phyloP scores from a whole-genome alignment of 2,113 vertebrate genomes.

The Delphinapterus leucas region DNA sequence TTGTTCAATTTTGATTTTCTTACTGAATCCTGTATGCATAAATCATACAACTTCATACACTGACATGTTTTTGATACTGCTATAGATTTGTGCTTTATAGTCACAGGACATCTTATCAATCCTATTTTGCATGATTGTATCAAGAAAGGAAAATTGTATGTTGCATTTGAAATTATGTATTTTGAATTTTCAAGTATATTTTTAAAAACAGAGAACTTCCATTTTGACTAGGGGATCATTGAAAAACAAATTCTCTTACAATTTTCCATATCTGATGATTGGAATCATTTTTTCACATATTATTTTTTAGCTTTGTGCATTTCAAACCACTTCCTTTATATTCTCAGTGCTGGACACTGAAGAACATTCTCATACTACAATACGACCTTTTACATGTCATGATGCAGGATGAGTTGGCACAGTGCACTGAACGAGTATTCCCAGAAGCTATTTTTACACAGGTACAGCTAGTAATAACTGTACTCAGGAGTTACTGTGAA shows the following conservation, averaged over 20 bases:
- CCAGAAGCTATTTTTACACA: background rate
- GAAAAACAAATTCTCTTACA: background rate
- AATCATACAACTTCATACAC: background rate
- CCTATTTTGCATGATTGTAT: background rate
- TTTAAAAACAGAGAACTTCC: background rate
- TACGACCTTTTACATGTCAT: background rate
- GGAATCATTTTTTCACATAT: background rate
- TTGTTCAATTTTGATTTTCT: background rate
- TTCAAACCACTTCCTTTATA: background rate
- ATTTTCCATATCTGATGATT: background rate
- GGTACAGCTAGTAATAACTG: background rate
- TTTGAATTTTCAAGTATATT: background rate
- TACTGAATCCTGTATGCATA: background rate
- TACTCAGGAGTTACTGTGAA: background rate
- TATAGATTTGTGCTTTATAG: background rate
- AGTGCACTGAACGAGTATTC: background rate
- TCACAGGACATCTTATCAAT: background rate
- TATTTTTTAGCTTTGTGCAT: background rate
- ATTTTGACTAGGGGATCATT: background rate
- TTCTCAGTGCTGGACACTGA: background rate
- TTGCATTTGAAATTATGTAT: background rate
- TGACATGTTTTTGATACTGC: background rate
- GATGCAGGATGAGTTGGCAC: background rate
- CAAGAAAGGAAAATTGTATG: background rate
- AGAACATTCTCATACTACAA: background rate